Evolutionary conservation across 2,797 vertebrate species (phyloP), one percentile per base, ranked within the genome.

Genomic region (Gorsachius magnificus): DNA sequence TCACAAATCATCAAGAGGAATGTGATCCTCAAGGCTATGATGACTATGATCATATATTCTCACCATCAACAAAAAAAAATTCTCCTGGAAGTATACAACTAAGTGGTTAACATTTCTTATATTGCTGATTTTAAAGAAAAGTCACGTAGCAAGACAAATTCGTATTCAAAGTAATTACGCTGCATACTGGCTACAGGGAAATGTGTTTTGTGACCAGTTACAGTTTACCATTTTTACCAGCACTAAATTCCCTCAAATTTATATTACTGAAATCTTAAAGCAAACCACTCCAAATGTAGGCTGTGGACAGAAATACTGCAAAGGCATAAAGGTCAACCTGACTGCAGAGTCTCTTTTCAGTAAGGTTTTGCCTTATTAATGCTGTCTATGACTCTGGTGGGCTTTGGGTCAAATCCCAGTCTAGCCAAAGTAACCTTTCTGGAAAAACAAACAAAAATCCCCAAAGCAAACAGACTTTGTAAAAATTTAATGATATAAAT

Each of bases 351-450:
- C 89, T 48, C 79, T 91, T 87, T 94, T 77, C 66, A 64, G 93
- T 87, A 64, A 91, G 93, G 29, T 93, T 96, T 69, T 92, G 80
- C 56, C 89, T 94, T 93, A 89, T 93, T 93, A 93, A 94, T 93
- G 70, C 48, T 74, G 35, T 76, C 77, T 80, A 29, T 74, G 64
- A 80, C 54, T 82, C 68, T 66, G 4, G 0, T 36, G 81, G 81
- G 88, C 78, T 85, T 94, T 93, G 65, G 64, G 95, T 83, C 78
- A 95, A 93, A 78, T 68, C 81, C 71, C 56, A 92, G 51, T 50
- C 46, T 83, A 89, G 50, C 64, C 60, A 75, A 90, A 95, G 66
- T 76, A 95, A 88, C 63, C 90, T 91, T n/a, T 80, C 51, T 29
- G 45, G 78, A 94, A 91, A 89, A 92, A 56, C 31, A 90, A 87